Conservation (phyloP, 2,113 vertebrate genomes). For the Rhodinocichla rosea region DNA sequence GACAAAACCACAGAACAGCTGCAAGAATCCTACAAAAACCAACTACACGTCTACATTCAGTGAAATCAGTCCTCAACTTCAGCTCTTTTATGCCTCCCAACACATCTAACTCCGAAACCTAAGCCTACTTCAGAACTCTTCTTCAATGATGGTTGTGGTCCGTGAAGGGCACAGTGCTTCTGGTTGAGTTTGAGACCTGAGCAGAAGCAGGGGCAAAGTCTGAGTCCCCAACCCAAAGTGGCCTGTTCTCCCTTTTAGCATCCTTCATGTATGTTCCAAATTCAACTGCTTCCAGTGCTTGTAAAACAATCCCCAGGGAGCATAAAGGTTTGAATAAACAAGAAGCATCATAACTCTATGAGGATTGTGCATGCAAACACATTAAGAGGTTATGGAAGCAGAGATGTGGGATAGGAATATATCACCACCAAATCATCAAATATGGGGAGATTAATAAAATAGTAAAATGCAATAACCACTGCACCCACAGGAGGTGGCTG, state of each 20-base stretch:
- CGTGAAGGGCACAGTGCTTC: neutral
- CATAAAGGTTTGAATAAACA: neutral
- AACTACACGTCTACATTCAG: neutral
- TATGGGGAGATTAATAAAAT: neutral
- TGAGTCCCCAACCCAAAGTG: neutral
- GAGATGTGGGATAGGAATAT: neutral
- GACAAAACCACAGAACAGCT: neutral
- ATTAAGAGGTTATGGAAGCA: neutral
- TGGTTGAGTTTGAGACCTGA: neutral
- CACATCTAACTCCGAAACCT: neutral
- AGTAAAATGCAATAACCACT: neutral
- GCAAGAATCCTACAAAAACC: neutral
- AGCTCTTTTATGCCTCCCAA: neutral
- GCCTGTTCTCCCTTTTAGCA: neutral
- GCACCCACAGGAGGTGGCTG: rapidly evolving
- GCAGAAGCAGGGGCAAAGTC: neutral
- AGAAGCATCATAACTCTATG: neutral
- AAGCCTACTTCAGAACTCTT: neutral
- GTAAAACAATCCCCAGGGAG: neutral
- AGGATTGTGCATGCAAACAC: neutral
- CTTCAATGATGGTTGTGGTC: neutral
- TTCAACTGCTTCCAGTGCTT: neutral
- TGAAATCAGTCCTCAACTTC: neutral
- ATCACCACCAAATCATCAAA: neutral
- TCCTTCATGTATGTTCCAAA: neutral